Evolutionary conservation across 2,113 vertebrate genomes (phyloP), one percentile per base, ranked within the genome.

Genomic region (Lagopus leucura): DNA sequence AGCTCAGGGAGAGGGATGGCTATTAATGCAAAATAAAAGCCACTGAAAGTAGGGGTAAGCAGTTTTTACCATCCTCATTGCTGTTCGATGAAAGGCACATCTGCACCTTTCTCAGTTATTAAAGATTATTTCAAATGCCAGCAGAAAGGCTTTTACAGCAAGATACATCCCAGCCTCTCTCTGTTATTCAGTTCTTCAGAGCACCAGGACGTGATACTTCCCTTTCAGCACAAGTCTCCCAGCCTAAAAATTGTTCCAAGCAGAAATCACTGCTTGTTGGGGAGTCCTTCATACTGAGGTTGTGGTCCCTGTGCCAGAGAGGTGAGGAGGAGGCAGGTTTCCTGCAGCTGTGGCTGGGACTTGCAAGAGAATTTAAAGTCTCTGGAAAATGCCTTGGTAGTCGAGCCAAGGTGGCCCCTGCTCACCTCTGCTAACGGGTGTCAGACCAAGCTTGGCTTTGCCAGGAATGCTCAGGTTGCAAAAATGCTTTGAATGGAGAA

Each of bases 61-160:
- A 93, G 58, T 82, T 95, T 90, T 69, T 63, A 60, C 54, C 57
- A 58, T 75, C 40, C 88, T 73, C 82, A 28, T 2, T 21, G 48
- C 76, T 84, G 48, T 36, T 92, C 91, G 52, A 3, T 87, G 82
- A 96, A 92, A 92, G 65, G 92, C 92, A 7, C 95, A 94, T 93
- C 92, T 91, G 89, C 80, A 93, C 78, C 96, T 96, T 94, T 87
- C 91, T 78, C 70, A 78, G 82, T 81, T 94, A 89, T 80, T 82
- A 87, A 90, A 92, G 91, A 96, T 73, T 45, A 89, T 92, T 95
- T 94, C 84, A 74, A 83, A 93, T 73, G 57, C 76, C 0, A 5
- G 27, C 47, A 77, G 70, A 93, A 89, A 21, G 54, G 32, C 40
- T 82, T 93, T 90, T 83, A 69, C 45, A 90, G 89, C 38, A 82